Base-by-base conservation (phyloP, 2,888 invertebrate genomes). In the Calameuta pallipes region DNA sequence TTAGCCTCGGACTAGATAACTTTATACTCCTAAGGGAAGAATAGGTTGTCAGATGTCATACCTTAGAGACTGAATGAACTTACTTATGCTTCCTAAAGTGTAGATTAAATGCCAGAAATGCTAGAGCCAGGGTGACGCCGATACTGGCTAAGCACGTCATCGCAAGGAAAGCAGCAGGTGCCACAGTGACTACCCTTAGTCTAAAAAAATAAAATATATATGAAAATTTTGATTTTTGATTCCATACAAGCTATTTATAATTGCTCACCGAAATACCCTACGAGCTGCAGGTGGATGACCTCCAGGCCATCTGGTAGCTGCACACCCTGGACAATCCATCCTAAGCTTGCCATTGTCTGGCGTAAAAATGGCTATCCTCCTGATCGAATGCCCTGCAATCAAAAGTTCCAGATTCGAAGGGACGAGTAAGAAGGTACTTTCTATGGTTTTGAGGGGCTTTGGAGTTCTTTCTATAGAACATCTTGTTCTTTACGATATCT, bases 1-100 rank as follows among this genome's bases (percentile, higher is more conserved):
- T 98, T 79, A 98, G 93, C 82, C 96, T 95, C 0, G 98, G 98
- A 87, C 98, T 98, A 34, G 98, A 98, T 82, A 98, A 93, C 92
- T 98, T 98, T 91, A 98, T 97, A 83, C 96, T 97, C 91, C 97
- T 97, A 93, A 81, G 87, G 70, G 41, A 41, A 41, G 6, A 41
- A 6, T 4, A 15, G 6, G 41, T 41, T 41, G 41, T 41, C 41
- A 41, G 41, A 41, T 15, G 15, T 41, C 15, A 41, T 41, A 41
- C 41, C 71, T 33, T 13, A 15, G 33, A 31, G 13, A 41, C 41
- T 41, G 15, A 15, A 15, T 15, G 41, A 80, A 91, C 93, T 93
- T 92, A 96, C 96, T 96, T 96, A 89, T 96, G 93, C 90, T 95
- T 95, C 83, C 97, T 94, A 89, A 96, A 97, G 91, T 96, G 96